A percentile compares a stretch with the other conserved stretches of the same genome.
Conservation (phyloP, 2,113 vertebrate species). For the Oreotrochilus melanogaster region DNA sequence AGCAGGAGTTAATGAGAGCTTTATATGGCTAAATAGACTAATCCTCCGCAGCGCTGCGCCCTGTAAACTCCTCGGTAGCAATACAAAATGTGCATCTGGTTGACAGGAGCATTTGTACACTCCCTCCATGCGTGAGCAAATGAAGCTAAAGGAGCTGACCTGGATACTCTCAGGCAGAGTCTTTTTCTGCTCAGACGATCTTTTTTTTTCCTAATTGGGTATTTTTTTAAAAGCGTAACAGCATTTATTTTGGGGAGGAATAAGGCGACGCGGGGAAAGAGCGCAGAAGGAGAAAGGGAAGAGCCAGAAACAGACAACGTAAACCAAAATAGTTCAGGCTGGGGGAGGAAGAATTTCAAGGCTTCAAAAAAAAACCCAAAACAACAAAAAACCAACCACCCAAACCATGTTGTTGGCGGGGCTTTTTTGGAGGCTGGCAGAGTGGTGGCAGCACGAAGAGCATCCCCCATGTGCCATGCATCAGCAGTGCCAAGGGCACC, state of each 20-base stretch:
- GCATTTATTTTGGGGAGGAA: slow-evolving; percentile 64
- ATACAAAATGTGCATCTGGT: slow-evolving; percentile 36
- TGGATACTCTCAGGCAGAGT: slow-evolving; percentile 45
- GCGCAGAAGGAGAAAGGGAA: slow-evolving; percentile 63
- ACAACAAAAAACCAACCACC: not conserved
- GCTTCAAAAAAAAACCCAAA: not conserved
- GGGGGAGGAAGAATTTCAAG: slow-evolving; percentile 60
- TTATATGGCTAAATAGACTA: slow-evolving; percentile 15
- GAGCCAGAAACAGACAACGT: slow-evolving; percentile 59
- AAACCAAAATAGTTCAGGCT: slow-evolving; percentile 64
- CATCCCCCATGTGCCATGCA: not conserved
- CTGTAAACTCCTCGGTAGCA: slow-evolving; percentile 27
- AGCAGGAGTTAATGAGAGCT: slow-evolving; percentile 61
- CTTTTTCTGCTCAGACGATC: slow-evolving; percentile 36
- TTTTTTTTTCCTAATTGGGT: slow-evolving; percentile 14
- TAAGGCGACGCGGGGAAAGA: slow-evolving; percentile 29
- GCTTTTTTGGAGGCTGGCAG: not conserved
- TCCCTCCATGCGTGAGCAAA: slow-evolving; percentile 34
- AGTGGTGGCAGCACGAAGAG: not conserved
- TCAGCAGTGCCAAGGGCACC: not conserved
- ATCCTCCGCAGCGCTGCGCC: slow-evolving; percentile 41
- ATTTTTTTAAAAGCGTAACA: slow-evolving; percentile 45
- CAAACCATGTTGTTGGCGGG: not conserved
- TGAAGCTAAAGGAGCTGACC: slow-evolving; percentile 53
- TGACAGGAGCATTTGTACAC: slow-evolving; percentile 29